phyloP scores from a whole-genome alignment of 92 coral and sea anemone species.

The Porites rus region DNA sequence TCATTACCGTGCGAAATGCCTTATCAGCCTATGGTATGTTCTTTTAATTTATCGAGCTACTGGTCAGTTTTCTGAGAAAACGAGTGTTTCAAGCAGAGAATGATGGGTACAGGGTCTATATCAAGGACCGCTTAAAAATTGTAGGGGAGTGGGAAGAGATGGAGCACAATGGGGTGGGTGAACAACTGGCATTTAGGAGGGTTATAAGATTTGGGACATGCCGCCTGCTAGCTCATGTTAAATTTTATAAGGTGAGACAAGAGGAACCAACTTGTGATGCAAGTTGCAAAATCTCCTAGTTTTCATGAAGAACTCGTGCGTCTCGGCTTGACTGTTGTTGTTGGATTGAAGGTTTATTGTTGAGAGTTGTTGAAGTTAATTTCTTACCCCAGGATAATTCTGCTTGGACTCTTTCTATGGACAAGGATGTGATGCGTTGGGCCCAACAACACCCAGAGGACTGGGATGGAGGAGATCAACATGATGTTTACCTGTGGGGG shows the following conservation, averaged over 20 bases:
- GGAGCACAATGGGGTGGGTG: no score
- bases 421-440: conserved; percentile 90
- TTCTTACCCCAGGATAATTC: conserved; percentile 67
- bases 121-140: no score
- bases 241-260: no score
- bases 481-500: conserved; percentile 91
- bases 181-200: no score
- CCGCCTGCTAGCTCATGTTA: no score
- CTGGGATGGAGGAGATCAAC: conserved; percentile 89
- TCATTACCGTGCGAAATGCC: conserved; percentile 72
- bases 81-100: no score
- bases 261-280: no score
- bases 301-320: no score
- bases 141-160: no score
- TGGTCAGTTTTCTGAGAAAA: not conserved
- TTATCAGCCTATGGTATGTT: conserved; percentile 74
- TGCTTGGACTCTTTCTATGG: conserved; percentile 85
- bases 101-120: no score
- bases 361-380: not conserved
- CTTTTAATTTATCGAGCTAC: not conserved
- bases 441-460: conserved; percentile 87
- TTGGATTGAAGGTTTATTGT: not conserved
- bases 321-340: not conserved
- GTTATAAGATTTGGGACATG: no score
- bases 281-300: no score